These are phyloP conservation scores for Dendroctonus ponderosae DNA, from an alignment of 1,140 invertebrate species.

Conservation along the genomic window DNA sequence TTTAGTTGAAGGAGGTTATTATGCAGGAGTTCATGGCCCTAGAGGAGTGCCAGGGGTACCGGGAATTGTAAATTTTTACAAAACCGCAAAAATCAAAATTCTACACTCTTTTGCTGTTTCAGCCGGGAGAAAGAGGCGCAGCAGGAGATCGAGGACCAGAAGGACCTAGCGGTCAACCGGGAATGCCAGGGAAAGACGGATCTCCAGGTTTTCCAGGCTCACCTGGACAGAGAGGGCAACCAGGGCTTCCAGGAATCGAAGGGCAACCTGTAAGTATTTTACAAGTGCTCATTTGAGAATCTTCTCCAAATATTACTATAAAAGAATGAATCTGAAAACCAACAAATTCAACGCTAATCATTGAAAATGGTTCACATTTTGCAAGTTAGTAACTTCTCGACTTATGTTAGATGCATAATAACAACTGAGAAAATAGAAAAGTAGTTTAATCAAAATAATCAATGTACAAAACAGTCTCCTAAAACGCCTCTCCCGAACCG, in stretches of 20 bases:
- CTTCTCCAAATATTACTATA: no score
- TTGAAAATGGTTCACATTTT: no score
- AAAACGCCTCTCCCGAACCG: no score
- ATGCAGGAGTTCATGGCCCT: constrained; percentile 45
- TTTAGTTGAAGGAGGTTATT: constrained; percentile 36
- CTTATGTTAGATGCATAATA: neutral
- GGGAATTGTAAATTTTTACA: constrained; percentile 41
- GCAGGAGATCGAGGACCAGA: constrained; percentile 45
- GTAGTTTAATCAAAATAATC: no score
- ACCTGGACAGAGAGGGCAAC: constrained; percentile 49
- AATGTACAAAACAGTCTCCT: no score
- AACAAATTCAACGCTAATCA: no score
- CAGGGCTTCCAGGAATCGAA: constrained; percentile 52
- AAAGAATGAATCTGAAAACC: neutral
- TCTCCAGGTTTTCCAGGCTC: constrained; percentile 46
- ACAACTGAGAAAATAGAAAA: neutral
- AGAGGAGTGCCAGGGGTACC: constrained; percentile 48
- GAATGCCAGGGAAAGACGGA: constrained; percentile 52
- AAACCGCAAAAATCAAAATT: neutral
- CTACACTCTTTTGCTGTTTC: neutral
- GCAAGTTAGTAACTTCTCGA: no score
- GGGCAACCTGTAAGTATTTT: constrained; percentile 45
- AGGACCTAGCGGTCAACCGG: constrained; percentile 48
- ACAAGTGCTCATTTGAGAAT: no score
- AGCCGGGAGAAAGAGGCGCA: constrained; percentile 46